Base-by-base conservation (phyloP, 2,888 invertebrate genomes). In the Artemia sp. region DNA sequence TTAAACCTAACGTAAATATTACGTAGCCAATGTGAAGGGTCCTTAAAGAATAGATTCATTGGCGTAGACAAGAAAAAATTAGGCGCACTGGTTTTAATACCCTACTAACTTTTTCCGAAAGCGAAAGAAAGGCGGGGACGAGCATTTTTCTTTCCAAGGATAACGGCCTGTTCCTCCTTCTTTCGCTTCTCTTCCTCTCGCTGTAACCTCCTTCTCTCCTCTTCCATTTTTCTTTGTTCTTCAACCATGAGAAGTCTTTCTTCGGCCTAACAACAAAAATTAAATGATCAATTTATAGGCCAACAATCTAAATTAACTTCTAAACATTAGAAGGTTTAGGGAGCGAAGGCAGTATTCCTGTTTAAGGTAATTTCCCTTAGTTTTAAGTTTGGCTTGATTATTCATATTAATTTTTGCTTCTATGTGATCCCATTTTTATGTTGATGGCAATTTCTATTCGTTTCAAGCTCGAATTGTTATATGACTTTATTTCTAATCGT, bases 131-230 rank as follows among this genome's bases (percentile, higher is more conserved):
- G 82, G 81, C 92, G 92, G 72, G 95, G 95, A 79, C 95, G 85
- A 72, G 94, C 93, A 82, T 94, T 95, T 80, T 92, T 92, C 84
- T 95, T 95, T 75, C 95, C 95, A 76, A 95, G 83, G 76, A 96
- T 95, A 80, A 92, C 90, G 82, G 92, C 94, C 81, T 96, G 95
- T 80, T 95, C 94, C 79, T 92, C 92, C 81, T 91, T 92, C 72
- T 89, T 84, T 76, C 92, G 85, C 77, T 89, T 90, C 77, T 93
- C 92, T 79, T 93, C 91, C 79, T 95, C 93, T 79, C 91, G 92
- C 77, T 90, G 88, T 81, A 95, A 83, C 77, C 86, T 87, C 79
- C 93, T 93, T 74, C 91, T 85, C 78, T 94, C 92, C 81, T 96
- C 95, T 75, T 95, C 91, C 85, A 95, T 91, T 80, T 89, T 87